Base-by-base conservation (phyloP, 2,797 vertebrate species). In the Gephyroberyx darwinii region DNA sequence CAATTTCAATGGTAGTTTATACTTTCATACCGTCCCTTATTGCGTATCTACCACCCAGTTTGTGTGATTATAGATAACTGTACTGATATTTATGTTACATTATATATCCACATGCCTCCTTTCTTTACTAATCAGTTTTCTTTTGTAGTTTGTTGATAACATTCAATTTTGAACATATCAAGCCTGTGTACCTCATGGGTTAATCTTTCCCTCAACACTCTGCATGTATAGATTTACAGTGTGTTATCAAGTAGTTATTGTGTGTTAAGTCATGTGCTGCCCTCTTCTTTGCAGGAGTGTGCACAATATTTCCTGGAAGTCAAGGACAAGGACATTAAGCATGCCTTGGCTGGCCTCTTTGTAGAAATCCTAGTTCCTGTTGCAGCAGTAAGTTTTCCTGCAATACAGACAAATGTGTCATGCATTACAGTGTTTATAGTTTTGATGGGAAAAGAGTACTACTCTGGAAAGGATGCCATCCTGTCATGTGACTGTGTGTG, bases 301-400 rank as follows among this genome's bases (percentile, higher is more conserved):
- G 97, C 97, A 55, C 97, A 98, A 84, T 98, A 98, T 91, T 99
- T 99, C 92, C 93, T 98, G 66, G 98, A 99, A 91, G 97, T 98
- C 69, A 99, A 98, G 92, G 98, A 99, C 93, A 99, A 98, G 92
- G 98, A 99, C 85, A 95, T 99, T 78, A 99, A 98, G 74, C 97
- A 99, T 50, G 96, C 97, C 65, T 87, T 99, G 86, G 98, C 97
- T 5, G 98, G 98, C 57, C 94, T 99, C 52, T 99, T 99, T 88
- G 98, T 99, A 64, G 98, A 99, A 91, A 96, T 99, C 90, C 93
- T 99, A 75, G 96, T 99, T 78, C 98, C 98, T 0, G 98, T 99
- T 62, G 98, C 98, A 66, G 97, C 98, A 68, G 98, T 99, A 89
- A 95, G 96, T 96, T 50, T 82, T 78, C 58, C 30, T 77, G 17